Percentiles rank a stretch among this genome's conserved stretches.
Evolutionary conservation across 2,797 vertebrate genomes (phyloP).

Genomic region (Acipenser transmontanus): DNA sequence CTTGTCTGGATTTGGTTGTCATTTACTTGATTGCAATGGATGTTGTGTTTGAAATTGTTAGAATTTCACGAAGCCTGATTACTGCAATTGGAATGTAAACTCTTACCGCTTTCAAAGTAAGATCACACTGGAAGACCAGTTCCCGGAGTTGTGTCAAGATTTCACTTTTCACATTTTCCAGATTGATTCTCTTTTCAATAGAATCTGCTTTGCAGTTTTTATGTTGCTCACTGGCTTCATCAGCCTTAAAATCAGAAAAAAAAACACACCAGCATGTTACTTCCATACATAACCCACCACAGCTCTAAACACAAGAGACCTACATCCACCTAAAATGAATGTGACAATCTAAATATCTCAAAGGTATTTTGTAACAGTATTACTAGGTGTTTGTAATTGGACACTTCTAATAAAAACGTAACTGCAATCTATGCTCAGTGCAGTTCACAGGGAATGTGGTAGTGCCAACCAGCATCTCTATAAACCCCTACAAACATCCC

Average conservation of each 20-base stretch:
- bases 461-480: too few relatives aligned
- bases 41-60: too few relatives aligned
- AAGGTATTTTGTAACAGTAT: too few relatives aligned
- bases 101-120: slow-evolving; percentile 92
- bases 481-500: too few relatives aligned
- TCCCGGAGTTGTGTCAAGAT: slow-evolving; percentile 83
- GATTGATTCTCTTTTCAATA: slow-evolving; percentile 71
- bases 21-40: too few relatives aligned
- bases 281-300: slow-evolving; percentile 4
- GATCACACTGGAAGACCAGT: slow-evolving; percentile 92
- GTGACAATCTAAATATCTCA: too few relatives aligned
- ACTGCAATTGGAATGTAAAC: neutral
- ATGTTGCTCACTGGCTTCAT: slow-evolving; percentile 83
- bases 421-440: too few relatives aligned
- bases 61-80: too few relatives aligned
- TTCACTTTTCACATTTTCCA: slow-evolving; percentile 82
- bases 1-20: too few relatives aligned
- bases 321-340: neutral
- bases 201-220: slow-evolving; percentile 78
- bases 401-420: too few relatives aligned
- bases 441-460: too few relatives aligned
- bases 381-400: too few relatives aligned
- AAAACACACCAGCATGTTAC: slow-evolving; percentile 3
- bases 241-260: slow-evolving; percentile 59
- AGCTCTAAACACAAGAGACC: neutral